Evolutionary conservation across 2,797 vertebrate species (phyloP).

Genomic region (Poecile montanus): DNA sequence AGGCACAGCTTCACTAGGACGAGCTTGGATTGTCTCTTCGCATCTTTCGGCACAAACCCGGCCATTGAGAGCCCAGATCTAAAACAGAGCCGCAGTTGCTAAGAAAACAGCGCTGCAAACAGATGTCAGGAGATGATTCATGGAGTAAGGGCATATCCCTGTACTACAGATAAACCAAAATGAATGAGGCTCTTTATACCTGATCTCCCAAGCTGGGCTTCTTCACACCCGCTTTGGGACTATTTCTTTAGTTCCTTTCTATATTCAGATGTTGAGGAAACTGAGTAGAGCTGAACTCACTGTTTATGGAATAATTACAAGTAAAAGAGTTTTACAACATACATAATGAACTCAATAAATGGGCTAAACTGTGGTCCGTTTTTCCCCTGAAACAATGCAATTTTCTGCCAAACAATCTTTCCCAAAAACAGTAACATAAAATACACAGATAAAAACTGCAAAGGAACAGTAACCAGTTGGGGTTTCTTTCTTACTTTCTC

Average conservation of each 20-base stretch:
- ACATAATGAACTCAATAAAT: neutral
- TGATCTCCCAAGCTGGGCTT: conserved; percentile 40
- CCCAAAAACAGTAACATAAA: neutral
- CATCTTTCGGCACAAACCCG: neutral
- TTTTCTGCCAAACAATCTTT: neutral
- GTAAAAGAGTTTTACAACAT: neutral
- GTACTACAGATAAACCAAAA: conserved; percentile 55
- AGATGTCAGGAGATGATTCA: conserved; percentile 69
- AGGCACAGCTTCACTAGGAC: neutral
- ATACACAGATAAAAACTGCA: neutral
- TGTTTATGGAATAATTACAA: conserved; percentile 48
- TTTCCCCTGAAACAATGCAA: neutral
- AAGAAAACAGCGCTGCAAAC: conserved; percentile 70
- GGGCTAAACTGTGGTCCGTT: neutral
- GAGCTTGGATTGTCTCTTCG: neutral
- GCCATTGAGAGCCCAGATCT: conserved; percentile 56
- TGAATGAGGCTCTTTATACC: conserved; percentile 55
- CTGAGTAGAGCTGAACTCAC: neutral
- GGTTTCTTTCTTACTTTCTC: neutral
- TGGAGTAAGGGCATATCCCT: conserved; percentile 23
- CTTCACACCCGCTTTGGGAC: neutral
- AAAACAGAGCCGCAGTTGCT: conserved; percentile 62
- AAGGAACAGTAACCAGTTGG: neutral
- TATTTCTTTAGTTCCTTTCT: conserved; percentile 5
- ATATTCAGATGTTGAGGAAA: neutral